A percentile compares a stretch with the other conserved stretches of the same genome.
Conservation (phyloP, 2,113 vertebrate species). For the Asarcornis scutulata region DNA sequence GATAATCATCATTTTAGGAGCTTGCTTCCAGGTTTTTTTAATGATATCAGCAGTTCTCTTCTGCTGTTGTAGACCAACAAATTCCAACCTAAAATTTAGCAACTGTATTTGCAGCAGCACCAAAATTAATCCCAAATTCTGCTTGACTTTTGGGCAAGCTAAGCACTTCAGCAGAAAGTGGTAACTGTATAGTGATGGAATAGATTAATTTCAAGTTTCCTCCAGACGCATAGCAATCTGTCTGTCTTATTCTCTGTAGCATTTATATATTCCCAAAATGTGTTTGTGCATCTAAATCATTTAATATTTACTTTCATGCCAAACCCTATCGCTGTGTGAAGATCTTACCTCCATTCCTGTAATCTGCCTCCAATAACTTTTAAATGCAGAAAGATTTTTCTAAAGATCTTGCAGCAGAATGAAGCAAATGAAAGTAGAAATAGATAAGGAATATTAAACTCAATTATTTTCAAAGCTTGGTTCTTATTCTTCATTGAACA, state of each 20-base stretch:
- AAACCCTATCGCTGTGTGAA: background rate
- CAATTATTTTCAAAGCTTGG: background rate
- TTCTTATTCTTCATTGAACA: background rate
- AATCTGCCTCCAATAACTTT: background rate
- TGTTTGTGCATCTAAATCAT: background rate
- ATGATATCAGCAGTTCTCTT: background rate
- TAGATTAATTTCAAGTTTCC: background rate
- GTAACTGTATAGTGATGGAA: background rate
- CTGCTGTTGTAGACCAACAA: background rate
- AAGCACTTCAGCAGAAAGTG: background rate
- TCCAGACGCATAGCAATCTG: background rate
- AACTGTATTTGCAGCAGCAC: background rate
- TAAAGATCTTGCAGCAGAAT: background rate
- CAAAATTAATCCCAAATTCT: background rate
- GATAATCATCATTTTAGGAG: background rate
- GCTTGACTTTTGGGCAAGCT: background rate
- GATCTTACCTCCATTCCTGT: background rate
- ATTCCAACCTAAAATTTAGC: background rate
- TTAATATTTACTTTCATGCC: background rate
- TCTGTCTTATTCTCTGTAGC: background rate
- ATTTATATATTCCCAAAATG: background rate
- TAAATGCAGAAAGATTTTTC: background rate
- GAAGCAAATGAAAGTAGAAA: background rate
- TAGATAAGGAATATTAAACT: background rate
- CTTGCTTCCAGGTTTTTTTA: background rate